Evolutionary conservation across 64 coral and sea anemone genomes (phyloP), one percentile per base, ranked within the genome.

Genomic region (Stichodactyla helianthus): DNA sequence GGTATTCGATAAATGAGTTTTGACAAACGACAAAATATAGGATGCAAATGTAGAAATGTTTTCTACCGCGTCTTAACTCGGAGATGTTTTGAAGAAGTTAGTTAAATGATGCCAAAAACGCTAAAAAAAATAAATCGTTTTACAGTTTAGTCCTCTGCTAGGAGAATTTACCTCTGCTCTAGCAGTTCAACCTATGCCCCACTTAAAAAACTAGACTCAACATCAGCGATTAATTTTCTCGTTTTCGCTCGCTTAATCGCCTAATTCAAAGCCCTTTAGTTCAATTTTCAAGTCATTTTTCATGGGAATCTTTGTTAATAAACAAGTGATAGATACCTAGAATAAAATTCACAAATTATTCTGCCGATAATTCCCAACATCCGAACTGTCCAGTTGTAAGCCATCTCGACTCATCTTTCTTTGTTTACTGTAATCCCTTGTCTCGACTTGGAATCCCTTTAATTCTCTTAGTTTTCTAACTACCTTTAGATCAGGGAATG

Each of bases 391-490:
- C 68, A 74, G 10, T 74, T 27, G 68, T 74, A 74, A 74, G 68
- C 68, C 68, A 26, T 74, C 68, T 6, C 25, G 68, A 31, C 27
- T 31, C 25, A 13, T 74, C 11, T 9, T 31, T 4, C 10, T 31
- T 74, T 74, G 68, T 74, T 74, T 27, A 74, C 27, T 31, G 68
- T 74, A 74, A 74, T 74, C 68, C 68, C 25, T 74, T 19, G 68
- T 74, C 68, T n/a, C 68, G 68, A 74, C 68, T 23, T 27, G 10
- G 68, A 74, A 27, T 26, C 68, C 68, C 20, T 65, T 9, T 65
- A 65, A 65, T 65, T 65, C 62, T 65, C 22, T 74, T 74, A 74
- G 25, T 74, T 74, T 44, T 74, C 68, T 74, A 74, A n/a, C 68
- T 74, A 74, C 25, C 27, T 74, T 74, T 74, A 31, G 25, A n/a